Base-by-base conservation (phyloP, 2,888 invertebrate species). In the Cephalotes varians region DNA sequence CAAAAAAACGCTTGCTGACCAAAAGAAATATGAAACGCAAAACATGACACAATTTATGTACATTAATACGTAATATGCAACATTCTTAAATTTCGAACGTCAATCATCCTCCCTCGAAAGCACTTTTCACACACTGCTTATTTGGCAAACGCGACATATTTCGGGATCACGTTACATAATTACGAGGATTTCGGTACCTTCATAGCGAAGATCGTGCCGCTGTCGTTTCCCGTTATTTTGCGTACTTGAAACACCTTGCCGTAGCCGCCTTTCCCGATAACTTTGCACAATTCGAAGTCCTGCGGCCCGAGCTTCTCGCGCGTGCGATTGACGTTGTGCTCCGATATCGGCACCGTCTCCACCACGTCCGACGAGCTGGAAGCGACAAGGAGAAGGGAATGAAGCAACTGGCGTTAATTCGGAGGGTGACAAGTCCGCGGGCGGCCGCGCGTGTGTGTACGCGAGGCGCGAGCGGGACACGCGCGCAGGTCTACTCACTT, bases 241-340 rank as follows among this genome's bases (percentile, higher is more conserved):
- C 96, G 95, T 28, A 97, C 94, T 93, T 95, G 96, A 90, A 96
- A 96, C 80, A 97, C 97, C 95, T 97, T 97, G 90, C 97, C 97
- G 94, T 97, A 97, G 37, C 97, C 97, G 58, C 97, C 97, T 95
- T 97, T 97, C 28, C 97, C 97, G 15, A 97, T 95, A 91, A 96
- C 96, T 94, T 96, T 96, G 73, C 97, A 95, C 77, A 97, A 94
- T 92, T 97, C 96, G 94, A 97, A 97, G 93, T 97, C 97, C 94
- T 98, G 97, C 56, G 98, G 98, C 18, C 99, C 98, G 85, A 98
- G 97, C 93, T 98, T 98, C 91, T 98, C 97, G 92, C 97, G 96
- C 3, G 98, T 98, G 44, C 98, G 98, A 95, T 99, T 99, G 12
- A 99, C 97, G 90, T 96, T 97, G 91, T 96, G 96, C 90, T 97